Conservation (phyloP, 2,888 invertebrate species). For the Gnatocerus cornutus region DNA sequence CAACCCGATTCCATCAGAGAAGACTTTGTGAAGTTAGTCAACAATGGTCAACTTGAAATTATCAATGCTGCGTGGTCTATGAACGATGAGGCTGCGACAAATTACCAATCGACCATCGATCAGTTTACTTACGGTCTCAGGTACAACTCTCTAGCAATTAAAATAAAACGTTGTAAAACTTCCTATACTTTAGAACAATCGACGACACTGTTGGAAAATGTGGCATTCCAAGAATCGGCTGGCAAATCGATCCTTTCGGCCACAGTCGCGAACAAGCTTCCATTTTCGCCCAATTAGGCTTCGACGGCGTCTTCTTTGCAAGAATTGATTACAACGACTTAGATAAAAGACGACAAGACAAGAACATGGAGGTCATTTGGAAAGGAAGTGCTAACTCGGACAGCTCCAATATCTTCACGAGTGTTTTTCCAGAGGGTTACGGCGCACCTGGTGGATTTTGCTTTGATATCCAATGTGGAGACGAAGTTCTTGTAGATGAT, state of each 20-base stretch:
- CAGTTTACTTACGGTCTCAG: slow-evolving; percentile 81
- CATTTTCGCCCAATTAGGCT: slow-evolving; percentile 87
- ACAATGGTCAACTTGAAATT: slow-evolving; percentile 83
- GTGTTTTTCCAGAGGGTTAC: slow-evolving; percentile 71
- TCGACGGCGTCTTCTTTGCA: slow-evolving; percentile 90
- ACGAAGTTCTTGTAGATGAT: slow-evolving; percentile 93
- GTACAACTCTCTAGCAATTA: background rate
- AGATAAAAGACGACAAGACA: slow-evolving; percentile 78
- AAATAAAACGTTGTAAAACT: too few relatives aligned
- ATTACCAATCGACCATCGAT: slow-evolving; percentile 83
- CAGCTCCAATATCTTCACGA: slow-evolving; percentile 70
- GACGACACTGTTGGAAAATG: slow-evolving; percentile 80
- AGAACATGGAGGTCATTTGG: slow-evolving; percentile 91
- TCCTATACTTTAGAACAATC: slow-evolving; percentile 72
- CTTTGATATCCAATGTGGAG: slow-evolving; percentile 89
- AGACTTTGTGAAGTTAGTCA: slow-evolving; percentile 79
- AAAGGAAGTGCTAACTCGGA: slow-evolving; percentile 77
- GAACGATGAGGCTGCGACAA: slow-evolving; percentile 85
- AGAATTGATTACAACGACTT: slow-evolving; percentile 93
- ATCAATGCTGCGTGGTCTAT: slow-evolving; percentile 88
- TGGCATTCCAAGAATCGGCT: slow-evolving; percentile 82
- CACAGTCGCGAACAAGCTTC: slow-evolving; percentile 91
- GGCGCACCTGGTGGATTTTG: slow-evolving; percentile 93
- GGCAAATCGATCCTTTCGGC: slow-evolving; percentile 92
- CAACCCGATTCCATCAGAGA: slow-evolving; percentile 76